Evolutionary conservation across 64 coral and sea anemone species (phyloP), one percentile per base, ranked within the genome.

Genomic region (Orbicella faveolata): DNA sequence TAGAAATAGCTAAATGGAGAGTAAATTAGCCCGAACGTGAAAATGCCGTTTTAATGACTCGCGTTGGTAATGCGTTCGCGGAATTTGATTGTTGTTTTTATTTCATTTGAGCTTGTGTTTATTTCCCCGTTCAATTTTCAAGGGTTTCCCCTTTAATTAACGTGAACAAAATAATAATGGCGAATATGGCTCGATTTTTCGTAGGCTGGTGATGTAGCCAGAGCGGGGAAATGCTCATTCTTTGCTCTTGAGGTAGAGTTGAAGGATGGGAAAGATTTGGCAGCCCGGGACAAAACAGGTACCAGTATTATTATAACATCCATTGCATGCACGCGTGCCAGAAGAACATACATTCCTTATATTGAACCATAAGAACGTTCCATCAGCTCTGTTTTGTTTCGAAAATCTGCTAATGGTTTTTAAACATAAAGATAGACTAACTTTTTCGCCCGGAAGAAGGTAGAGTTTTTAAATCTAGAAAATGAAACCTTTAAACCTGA

Each of bases 231-330:
- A 92, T 99, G 94, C 76, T 91, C 97, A 74, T 99, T 99, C 91
- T 99, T 99, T 93, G 94, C 97, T 90, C 97, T 99, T 11, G 88
- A 93, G 75, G 94, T 99, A 30, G 94, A 99, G 97, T 52, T 99
- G 76, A 99, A 99, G 75, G 97, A 99, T 26, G 97, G 97, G 51
- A 93, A 90, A 30, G 94, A 98, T 64, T 83, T 98, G 67, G 97
- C 97, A 9, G 97, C 97, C 76, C 94, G 97, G 55, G 97, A 99
- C 79, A 99, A 99, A 88, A 99, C 97, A 89, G 97, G 97, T 99
- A 96, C n/a, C 82, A 72, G 65, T 72, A 85, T 72, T 51, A 9
- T 73, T 85, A 52, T 34, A 36, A 81, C 70, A 26, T 70, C 21
- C 23, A 70, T 26, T 70, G 21, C 39, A 85, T 39, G 68, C 65